phyloP scores from a whole-genome alignment of 2,888 invertebrate genomes.

The Tortrix viridana region DNA sequence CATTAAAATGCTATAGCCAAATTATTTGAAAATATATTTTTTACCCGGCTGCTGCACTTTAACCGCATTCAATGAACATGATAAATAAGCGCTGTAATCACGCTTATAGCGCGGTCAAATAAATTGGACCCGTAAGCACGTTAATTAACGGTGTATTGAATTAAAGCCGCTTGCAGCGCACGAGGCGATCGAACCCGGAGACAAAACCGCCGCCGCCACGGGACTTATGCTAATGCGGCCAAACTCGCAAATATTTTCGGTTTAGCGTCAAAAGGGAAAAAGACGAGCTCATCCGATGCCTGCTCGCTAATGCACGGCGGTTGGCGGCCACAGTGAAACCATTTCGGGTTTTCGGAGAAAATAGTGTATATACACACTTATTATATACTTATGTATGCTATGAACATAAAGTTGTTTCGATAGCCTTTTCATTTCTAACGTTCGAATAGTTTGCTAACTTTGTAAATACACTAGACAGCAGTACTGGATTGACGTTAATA shows the following conservation, averaged over 20 bases:
- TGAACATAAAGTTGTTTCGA: no score
- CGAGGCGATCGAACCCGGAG: conserved; percentile 16
- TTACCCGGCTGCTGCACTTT: no score
- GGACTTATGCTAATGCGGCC: conserved; percentile 20
- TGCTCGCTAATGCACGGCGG: conserved; percentile 5
- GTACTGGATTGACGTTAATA: no score
- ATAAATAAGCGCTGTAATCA: conserved; percentile 1
- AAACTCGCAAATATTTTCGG: conserved; percentile 22
- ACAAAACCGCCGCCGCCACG: conserved; percentile 23
- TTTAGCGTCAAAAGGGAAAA: conserved; percentile 13
- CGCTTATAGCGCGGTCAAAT: conserved; percentile 15
- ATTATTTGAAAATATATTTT: no score
- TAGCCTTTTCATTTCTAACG: no score
- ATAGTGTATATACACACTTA: no score
- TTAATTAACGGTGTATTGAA: conserved; percentile 56
- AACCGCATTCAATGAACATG: neutral
- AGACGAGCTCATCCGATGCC: conserved; percentile 10
- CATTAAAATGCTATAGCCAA: no score
- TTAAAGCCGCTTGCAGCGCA: conserved; percentile 46
- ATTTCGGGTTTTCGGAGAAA: neutral
- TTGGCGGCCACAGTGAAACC: neutral
- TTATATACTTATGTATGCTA: no score
- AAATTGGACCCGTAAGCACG: conserved; percentile 45
- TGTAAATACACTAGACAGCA: no score
- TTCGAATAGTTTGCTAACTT: no score